Evolutionary conservation across 2,797 vertebrate species (phyloP), one percentile per base, ranked within the genome.

Genomic region (Myotis vivesi): DNA sequence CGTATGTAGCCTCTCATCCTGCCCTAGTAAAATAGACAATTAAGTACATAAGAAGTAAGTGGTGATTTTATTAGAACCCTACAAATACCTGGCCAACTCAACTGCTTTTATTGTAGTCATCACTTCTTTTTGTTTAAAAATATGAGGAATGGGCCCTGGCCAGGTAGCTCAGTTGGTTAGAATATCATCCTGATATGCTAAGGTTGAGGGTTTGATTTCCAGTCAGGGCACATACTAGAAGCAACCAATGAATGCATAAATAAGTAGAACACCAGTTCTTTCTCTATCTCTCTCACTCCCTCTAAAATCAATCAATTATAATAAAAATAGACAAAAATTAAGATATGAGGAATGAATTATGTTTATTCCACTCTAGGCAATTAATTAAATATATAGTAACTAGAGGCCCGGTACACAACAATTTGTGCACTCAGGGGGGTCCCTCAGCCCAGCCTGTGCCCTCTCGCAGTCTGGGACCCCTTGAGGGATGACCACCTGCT

Each of bases 21-120:
- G 38, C 38, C 79, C 72, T 95, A 95, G 97, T 92, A 79, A 95
- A 95, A 96, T 46, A 64, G 88, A 96, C 90, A 95, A 88, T 96
- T 89, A 97, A 53, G 51, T 89, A 89, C 66, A 51, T 89, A 91
- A 80, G 85, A 73, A 95, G 25, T 85, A 92, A 96, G 80, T 93
- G 89, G 80, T 93, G 71, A 93, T 85, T 94, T 97, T 59, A 93
- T 95, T 91, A 95, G 73, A 95, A 68, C 25, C 25, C 46, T 92
- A 55, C 76, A 95, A 88, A 97, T 86, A 96, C 66, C 53, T 93
- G 41, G 38, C 59, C 30, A 86, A 94, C 23, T 80, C 55, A 73
- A 75, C 51, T 90, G 33, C 88, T 94, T 94, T 79, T 89, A 19
- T 16, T 55, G 8, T 41, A 44, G 49, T 59, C 89, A 91, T 89